Conservation (phyloP, 1,140 invertebrate genomes). For the Bilobella aurantiaca region DNA sequence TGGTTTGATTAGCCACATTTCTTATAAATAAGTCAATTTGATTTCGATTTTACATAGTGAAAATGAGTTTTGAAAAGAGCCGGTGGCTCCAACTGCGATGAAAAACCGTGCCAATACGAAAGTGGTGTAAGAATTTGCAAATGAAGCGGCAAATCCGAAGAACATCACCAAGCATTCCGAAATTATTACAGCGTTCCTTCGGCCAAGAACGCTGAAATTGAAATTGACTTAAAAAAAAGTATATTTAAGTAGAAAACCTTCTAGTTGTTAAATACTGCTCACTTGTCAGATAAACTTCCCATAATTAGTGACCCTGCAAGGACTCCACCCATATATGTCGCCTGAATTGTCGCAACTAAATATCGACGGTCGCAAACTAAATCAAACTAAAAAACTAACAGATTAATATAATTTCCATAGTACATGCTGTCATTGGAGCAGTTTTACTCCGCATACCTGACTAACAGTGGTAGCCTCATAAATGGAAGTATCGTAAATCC, state of each 20-base stretch:
- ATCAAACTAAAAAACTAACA: slow-evolving; percentile 26
- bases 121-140: slow-evolving; percentile 54
- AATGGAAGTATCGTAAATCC: slow-evolving; percentile 39
- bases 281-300: slow-evolving; percentile 32
- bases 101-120: slow-evolving; percentile 51
- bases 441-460: slow-evolving; percentile 35
- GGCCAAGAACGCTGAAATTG: slow-evolving; percentile 18
- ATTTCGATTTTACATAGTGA: slow-evolving; percentile 43
- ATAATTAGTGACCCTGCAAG: slow-evolving; percentile 24
- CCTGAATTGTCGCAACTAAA: slow-evolving; percentile 28
- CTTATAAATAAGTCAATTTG: no score
- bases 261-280: neutral
- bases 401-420: neutral
- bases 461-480: slow-evolving; percentile 41
- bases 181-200: slow-evolving; percentile 14
- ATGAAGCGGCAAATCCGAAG: slow-evolving; percentile 42
- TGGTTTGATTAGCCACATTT: no score
- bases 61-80: slow-evolving; percentile 59
- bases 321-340: slow-evolving; percentile 29
- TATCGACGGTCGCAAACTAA: slow-evolving; percentile 29
- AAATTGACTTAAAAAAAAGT: no score
- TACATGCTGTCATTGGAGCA: neutral
- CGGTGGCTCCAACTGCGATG: slow-evolving; percentile 57
- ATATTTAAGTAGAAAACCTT: neutral
- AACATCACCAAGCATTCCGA: slow-evolving; percentile 10